Evolutionary conservation across 2,797 vertebrate species (phyloP), one percentile per base, ranked within the genome.

Genomic region (Coregonus sp.): DNA sequence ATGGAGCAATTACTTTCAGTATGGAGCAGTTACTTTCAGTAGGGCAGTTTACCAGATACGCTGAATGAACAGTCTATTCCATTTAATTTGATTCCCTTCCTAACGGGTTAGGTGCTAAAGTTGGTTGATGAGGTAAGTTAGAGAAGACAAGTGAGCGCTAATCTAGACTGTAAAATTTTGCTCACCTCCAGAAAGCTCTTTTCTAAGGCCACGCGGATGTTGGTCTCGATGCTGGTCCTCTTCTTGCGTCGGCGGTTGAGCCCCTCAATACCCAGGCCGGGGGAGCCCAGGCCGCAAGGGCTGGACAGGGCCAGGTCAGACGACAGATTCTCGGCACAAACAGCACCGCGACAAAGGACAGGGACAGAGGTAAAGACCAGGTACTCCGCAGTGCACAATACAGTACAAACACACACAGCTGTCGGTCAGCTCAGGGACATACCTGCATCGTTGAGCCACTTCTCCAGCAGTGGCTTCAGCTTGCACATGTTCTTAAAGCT

Each of bases 401-500:
- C 40, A 47, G 40, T 47, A 47, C 9, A 47, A 73, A 9, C 74
- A 47, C 61, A 68, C 12, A 70, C 18, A 16, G 25, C 31, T 47
- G 66, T n/a, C 59, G 29, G 74, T 63, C 52, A 85, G 91, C 71
- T 92, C 73, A 92, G 90, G 89, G 86, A 91, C 93, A 91, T 92
- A 99, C 98, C 98, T 97, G 98, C 97, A 94, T 99, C 98, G 82
- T 98, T 99, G 78, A 99, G 96, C 98, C 98, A 99, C 94, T 99
- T 99, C 93, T 99, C 98, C 92, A 99, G 92, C 93, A 99, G 95
- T 81, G 98, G 98, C 94, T 99, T 99, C 89, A 99, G 96, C 94
- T 99, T 99, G 96, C 98, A 99, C 98, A 99, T 99, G 94, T 99
- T 99, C 95, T 99, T 99, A 97, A 99, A 99, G 96, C 98, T 99